These are phyloP conservation scores for Podarcis muralis DNA, from an alignment of 2,113 vertebrate species.

Conservation along the genomic window DNA sequence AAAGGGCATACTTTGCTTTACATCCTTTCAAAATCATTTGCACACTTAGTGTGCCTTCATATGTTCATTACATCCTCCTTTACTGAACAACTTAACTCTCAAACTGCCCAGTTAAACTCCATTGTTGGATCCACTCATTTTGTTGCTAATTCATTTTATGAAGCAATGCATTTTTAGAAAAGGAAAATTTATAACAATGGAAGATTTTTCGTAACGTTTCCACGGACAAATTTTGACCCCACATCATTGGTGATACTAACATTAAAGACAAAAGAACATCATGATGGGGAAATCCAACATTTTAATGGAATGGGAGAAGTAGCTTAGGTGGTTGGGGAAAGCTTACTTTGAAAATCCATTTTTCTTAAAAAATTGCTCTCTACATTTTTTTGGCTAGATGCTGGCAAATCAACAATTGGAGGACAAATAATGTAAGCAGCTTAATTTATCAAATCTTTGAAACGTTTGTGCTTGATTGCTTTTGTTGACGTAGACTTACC, in stretches of 20 bases:
- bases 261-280: not conserved
- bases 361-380: not conserved
- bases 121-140: too few relatives aligned
- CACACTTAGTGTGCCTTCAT: not conserved
- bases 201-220: not conserved
- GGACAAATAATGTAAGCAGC: conserved; percentile 97
- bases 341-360: not conserved
- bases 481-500: not conserved
- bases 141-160: not conserved
- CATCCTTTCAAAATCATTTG: not conserved
- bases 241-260: too few relatives aligned
- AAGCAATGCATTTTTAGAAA: not conserved
- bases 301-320: not conserved
- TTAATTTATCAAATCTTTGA: not conserved
- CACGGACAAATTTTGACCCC: not conserved
- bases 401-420: conserved; percentile 98
- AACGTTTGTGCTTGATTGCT: not conserved
- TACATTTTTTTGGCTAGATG: conserved; percentile 78
- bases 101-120: not conserved
- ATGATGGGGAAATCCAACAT: not conserved
- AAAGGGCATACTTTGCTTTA: not conserved
- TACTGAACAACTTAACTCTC: not conserved
- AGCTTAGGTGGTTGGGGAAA: not conserved
- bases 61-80: not conserved
- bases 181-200: not conserved